Conservation (phyloP, 2,888 invertebrate genomes). For the Melolontha melolontha region DNA sequence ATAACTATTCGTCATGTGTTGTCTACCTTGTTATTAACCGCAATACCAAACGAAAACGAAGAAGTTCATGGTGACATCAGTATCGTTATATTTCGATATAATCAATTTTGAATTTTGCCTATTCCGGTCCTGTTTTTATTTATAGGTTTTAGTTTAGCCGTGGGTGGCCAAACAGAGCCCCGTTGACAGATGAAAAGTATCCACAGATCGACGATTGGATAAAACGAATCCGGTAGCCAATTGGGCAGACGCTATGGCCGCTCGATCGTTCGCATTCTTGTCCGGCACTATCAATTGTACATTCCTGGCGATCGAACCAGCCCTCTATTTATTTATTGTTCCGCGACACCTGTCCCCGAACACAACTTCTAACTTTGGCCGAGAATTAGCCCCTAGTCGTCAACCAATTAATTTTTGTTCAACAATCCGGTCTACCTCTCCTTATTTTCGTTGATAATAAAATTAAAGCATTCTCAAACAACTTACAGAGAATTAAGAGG, state of each 20-base stretch:
- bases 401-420: conserved; percentile 39
- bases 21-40: no score
- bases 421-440: conserved; percentile 12
- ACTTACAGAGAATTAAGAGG: no score
- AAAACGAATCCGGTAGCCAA: conserved; percentile 66
- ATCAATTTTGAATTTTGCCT: conserved; percentile 12
- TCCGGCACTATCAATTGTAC: conserved; percentile 46
- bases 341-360: conserved; percentile 50
- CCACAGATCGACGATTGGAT: conserved; percentile 66
- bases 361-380: conserved; percentile 41
- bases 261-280: conserved; percentile 48
- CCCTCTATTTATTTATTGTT: conserved; percentile 49
- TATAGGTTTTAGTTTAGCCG: conserved; percentile 63
- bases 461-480: neutral
- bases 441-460: conserved; percentile 11
- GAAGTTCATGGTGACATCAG: no score
- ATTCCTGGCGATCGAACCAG: conserved; percentile 47
- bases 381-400: conserved; percentile 39
- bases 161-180: conserved; percentile 63
- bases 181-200: conserved; percentile 67
- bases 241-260: conserved; percentile 62
- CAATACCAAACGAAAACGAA: no score
- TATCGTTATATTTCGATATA: neutral
- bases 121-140: conserved; percentile 56
- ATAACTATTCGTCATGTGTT: no score